A percentile compares a stretch with the other conserved stretches of the same genome.
These are phyloP conservation scores for Daphoenositta chrysoptera DNA, from an alignment of 2,113 vertebrate species.

Conservation along the genomic window DNA sequence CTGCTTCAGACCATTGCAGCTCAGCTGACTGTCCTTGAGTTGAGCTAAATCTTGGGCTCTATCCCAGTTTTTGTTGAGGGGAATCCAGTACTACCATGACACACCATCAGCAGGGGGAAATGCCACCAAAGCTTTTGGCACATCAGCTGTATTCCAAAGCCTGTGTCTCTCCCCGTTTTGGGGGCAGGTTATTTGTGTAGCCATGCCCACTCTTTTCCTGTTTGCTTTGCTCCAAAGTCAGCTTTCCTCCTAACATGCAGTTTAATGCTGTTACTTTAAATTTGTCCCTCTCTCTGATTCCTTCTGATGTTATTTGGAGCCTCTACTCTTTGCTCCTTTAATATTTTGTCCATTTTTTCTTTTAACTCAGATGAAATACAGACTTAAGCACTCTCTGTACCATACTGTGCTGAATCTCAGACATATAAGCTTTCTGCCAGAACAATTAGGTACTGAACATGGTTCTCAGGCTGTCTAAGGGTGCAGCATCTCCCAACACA, in stretches of 20 bases:
- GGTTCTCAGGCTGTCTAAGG: not conserved
- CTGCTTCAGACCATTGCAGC: not conserved
- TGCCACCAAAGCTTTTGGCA: not conserved
- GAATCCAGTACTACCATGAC: no score
- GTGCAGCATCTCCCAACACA: not conserved
- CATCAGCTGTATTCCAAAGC: not conserved
- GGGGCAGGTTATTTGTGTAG: not conserved
- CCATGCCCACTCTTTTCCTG: not conserved
- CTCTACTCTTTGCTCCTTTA: not conserved
- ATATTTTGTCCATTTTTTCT: not conserved
- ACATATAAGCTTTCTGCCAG: not conserved
- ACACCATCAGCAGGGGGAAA: not conserved
- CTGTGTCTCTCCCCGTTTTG: not conserved
- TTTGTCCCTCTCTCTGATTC: not conserved
- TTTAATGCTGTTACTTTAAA: not conserved
- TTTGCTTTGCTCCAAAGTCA: not conserved
- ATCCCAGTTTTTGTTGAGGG: not conserved
- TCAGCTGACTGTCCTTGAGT: not conserved
- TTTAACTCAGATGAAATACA: not conserved
- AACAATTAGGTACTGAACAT: not conserved
- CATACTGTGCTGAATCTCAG: not conserved
- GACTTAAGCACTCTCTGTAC: not conserved
- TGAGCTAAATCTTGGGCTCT: not conserved
- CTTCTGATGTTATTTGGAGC: not conserved
- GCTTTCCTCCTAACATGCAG: not conserved